Evolutionary conservation across 1,140 invertebrate species (phyloP).

Genomic region (Globodera ellingtonae): DNA sequence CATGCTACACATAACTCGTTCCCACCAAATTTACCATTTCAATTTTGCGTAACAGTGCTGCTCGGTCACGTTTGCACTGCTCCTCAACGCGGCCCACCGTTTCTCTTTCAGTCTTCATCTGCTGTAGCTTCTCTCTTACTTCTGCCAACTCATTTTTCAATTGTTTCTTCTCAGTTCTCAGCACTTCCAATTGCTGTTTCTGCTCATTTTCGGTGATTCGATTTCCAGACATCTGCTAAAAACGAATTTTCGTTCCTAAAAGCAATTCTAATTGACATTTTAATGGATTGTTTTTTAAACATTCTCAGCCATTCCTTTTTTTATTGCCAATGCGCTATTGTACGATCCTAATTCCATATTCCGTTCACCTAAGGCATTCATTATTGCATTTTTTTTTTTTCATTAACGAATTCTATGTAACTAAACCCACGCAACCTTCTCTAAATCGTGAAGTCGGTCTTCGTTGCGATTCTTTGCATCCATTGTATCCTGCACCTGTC

Average conservation of each 20-base stretch:
- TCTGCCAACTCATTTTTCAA: constrained; percentile 59
- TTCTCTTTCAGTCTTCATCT: constrained; percentile 52
- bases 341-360: neutral
- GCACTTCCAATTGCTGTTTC: constrained; percentile 57
- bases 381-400: constrained; percentile 6
- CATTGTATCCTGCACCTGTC: constrained; percentile 60
- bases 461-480: constrained; percentile 61
- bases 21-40: constrained; percentile 54
- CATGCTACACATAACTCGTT: neutral
- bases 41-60: constrained; percentile 62
- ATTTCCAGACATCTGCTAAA: constrained; percentile 52
- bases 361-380: neutral
- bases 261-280: too few relatives aligned
- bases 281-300: neutral
- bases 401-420: too few relatives aligned
- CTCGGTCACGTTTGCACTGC: constrained; percentile 61
- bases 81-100: constrained; percentile 47
- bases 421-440: constrained; percentile 46
- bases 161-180: constrained; percentile 59
- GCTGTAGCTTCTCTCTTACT: constrained; percentile 49
- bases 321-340: neutral
- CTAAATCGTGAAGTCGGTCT: constrained; percentile 56
- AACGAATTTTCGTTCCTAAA: neutral
- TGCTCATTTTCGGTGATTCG: constrained; percentile 58
- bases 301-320: neutral